Base-by-base conservation (phyloP, 1,140 invertebrate genomes). In the Hydropsyche tenuis region DNA sequence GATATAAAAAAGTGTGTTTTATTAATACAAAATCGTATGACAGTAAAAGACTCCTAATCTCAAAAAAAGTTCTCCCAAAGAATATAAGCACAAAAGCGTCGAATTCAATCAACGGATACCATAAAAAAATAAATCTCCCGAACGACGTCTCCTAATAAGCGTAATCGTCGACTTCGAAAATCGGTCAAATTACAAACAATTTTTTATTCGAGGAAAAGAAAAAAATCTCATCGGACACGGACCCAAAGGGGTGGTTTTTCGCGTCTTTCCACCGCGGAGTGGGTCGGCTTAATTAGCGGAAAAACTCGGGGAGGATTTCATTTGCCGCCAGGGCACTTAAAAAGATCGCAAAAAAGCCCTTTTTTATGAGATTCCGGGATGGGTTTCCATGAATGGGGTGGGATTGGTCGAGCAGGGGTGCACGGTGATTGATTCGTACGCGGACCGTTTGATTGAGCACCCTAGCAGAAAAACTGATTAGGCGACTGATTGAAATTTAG, bases 351-450 rank as follows among this genome's bases (percentile, higher is more conserved):
- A 68, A 68, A 68, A 68, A 30, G 22, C 11, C 23, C 11, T 14
- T 25, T 60, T 60, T 25, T 3, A 9, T 4, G 9, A 37, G 9
- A 37, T 4, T 37, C 30, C 30, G 9, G 30, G 30, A 9, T 37
- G 30, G 30, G 30, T 37, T n/a, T n/a, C n/a, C n/a, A n/a, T n/a
- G n/a, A n/a, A n/a, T n/a, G n/a, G n/a, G n/a, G n/a, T 37, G 30
- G 30, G 30, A 4, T 46, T 46, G n/a, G n/a, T n/a, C n/a, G n/a
- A n/a, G n/a, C n/a, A n/a, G n/a, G n/a, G n/a, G n/a, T n/a, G n/a
- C n/a, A n/a, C 22, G 23, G 65, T 68, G 65, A 68, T 68, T 68
- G 65, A 68, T 68, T 48, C 65, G 65, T 68, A 20, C 25, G 25
- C 18, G 30, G 63, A 23, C 20, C 63, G 22, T 48, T 48, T 68